Evolutionary conservation across 1,140 invertebrate genomes (phyloP).

Genomic region (Pectinophora gossypiella): DNA sequence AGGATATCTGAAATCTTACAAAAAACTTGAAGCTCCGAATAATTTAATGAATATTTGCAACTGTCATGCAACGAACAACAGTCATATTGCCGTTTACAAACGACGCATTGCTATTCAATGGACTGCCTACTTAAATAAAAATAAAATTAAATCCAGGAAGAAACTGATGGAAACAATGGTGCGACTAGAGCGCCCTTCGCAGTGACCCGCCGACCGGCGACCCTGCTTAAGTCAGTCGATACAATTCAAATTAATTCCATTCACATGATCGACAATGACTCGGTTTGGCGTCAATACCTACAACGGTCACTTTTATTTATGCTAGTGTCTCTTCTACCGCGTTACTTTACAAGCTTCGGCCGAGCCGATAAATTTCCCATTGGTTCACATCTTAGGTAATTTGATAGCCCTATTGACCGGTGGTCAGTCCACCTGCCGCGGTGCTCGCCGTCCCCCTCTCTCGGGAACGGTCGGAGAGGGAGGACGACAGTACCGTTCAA

Average conservation of each 20-base stretch:
- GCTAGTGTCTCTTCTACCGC: constrained; percentile 26
- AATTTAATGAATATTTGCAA: too few species aligned
- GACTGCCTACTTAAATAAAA: too few species aligned
- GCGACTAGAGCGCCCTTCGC: constrained; percentile 29
- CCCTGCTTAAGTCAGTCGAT: constrained; percentile 26
- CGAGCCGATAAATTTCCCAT: constrained; percentile 44
- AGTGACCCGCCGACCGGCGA: constrained; percentile 32
- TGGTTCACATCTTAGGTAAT: constrained; percentile 40
- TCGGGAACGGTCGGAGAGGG: background rate
- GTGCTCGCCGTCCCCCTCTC: constrained; percentile 14
- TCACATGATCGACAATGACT: constrained; percentile 32
- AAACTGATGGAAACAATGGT: background rate
- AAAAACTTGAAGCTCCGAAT: too few species aligned
- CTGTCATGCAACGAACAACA: too few species aligned
- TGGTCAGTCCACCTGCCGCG: constrained; percentile 44
- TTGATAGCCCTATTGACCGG: constrained; percentile 45
- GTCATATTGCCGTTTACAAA: too few species aligned
- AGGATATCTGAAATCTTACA: background rate
- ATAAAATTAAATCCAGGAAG: constrained; percentile 1
- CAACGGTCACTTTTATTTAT: constrained; percentile 30
- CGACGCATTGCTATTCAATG: too few species aligned
- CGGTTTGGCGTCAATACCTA: constrained; percentile 15
- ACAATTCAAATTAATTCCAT: constrained; percentile 57
- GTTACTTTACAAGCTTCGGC: constrained; percentile 40
- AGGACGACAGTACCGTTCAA: constrained; percentile 12